Percentiles rank a stretch among this genome's conserved stretches.
Conservation (phyloP, 1,140 invertebrate species). For the Penaeus vannamei region DNA sequence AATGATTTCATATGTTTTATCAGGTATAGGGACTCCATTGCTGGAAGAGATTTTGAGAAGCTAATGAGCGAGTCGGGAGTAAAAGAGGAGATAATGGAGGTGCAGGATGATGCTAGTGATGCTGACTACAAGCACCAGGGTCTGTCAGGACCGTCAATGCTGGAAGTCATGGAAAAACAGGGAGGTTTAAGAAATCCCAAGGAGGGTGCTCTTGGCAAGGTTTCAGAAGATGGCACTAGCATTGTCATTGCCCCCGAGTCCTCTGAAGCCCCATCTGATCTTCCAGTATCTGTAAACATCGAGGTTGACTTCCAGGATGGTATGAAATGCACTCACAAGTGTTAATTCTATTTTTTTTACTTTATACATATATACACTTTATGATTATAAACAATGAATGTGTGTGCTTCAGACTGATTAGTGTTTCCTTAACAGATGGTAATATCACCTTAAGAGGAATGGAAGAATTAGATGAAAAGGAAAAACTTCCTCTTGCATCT, state of each 20-base stretch:
- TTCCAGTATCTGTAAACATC: conserved; percentile 64
- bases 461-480: conserved; percentile 53
- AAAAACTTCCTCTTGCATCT: conserved; percentile 19
- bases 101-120: conserved; percentile 45
- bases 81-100: conserved; percentile 36
- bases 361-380: too few relatives aligned
- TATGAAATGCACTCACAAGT: neutral
- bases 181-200: too few relatives aligned
- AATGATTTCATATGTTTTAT: neutral
- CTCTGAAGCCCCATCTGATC: conserved; percentile 47
- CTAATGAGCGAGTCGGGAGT: conserved; percentile 48
- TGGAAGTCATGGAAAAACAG: neutral
- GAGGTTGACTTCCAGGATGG: conserved; percentile 60
- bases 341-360: too few relatives aligned
- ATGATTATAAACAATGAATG: neutral
- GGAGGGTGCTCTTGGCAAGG: neutral
- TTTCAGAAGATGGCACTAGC: conserved; percentile 49
- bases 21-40: conserved; percentile 63
- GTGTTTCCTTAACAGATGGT: conserved; percentile 44
- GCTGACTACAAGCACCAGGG: conserved; percentile 43
- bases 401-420: neutral
- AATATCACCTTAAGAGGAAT: conserved; percentile 63
- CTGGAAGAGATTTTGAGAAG: conserved; percentile 58
- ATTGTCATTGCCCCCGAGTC: conserved; percentile 57
- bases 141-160: neutral